Evolutionary conservation across 2,888 invertebrate species (phyloP).

Genomic region (Coenonympha glycerion): DNA sequence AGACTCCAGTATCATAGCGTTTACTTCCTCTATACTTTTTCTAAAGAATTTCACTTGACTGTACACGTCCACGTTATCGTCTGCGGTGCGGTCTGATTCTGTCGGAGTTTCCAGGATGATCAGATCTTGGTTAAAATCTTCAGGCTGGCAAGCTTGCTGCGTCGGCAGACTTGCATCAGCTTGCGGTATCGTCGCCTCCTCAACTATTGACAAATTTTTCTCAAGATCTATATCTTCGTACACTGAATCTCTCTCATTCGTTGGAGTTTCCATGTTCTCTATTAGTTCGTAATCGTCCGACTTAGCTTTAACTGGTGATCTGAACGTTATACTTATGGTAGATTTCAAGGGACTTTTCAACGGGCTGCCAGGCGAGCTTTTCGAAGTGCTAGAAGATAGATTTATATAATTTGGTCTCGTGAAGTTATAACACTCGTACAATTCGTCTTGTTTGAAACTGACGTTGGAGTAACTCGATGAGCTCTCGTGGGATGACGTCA

Average conservation of each 20-base stretch:
- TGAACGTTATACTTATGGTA: slow-evolving; percentile 83
- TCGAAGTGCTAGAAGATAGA: slow-evolving; percentile 62
- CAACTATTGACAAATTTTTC: slow-evolving; percentile 68
- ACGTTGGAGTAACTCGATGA: slow-evolving; percentile 62
- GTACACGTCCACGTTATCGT: slow-evolving; percentile 76
- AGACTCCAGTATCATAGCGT: slow-evolving; percentile 68
- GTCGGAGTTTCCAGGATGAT: slow-evolving; percentile 77
- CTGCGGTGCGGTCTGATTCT: slow-evolving; percentile 56
- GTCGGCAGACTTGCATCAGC: slow-evolving; percentile 74
- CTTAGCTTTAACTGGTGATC: slow-evolving; percentile 76
- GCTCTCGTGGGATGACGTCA: slow-evolving; percentile 70
- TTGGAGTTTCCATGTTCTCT: slow-evolving; percentile 50
- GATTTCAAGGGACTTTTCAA: slow-evolving; percentile 78
- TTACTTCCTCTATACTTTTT: slow-evolving; percentile 81
- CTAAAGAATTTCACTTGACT: slow-evolving; percentile 86
- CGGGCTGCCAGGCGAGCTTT: slow-evolving; percentile 62
- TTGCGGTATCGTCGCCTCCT: slow-evolving; percentile 73
- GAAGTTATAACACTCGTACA: slow-evolving; percentile 62
- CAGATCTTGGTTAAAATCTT: slow-evolving; percentile 49
- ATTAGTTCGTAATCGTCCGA: slow-evolving; percentile 67
- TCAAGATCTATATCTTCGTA: slow-evolving; percentile 77
- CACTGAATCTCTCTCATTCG: slow-evolving; percentile 69
- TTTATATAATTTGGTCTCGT: slow-evolving; percentile 67
- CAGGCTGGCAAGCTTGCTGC: slow-evolving; percentile 75
- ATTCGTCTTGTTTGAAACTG: slow-evolving; percentile 54